These are phyloP conservation scores for Lasius fuliginosus DNA, from an alignment of 2,888 invertebrate species.

Conservation along the genomic window DNA sequence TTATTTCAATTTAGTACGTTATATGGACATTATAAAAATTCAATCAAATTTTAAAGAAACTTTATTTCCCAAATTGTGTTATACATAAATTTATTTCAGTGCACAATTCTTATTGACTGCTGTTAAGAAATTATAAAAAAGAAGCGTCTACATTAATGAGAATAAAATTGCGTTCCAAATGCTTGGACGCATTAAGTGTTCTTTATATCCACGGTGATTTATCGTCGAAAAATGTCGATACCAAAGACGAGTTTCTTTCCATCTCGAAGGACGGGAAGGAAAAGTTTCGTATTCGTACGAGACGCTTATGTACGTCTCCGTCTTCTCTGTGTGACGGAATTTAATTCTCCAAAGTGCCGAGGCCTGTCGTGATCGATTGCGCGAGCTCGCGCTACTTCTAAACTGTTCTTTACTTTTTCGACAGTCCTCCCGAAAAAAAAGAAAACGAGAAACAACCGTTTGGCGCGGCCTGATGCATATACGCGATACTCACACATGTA, in stretches of 20 bases:
- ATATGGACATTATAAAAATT: not conserved
- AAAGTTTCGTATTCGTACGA: constrained; percentile 55
- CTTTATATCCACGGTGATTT: constrained; percentile 52
- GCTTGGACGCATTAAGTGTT: constrained; percentile 40
- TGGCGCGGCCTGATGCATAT: constrained; percentile 16
- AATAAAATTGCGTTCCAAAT: constrained; percentile 39
- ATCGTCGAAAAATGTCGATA: constrained; percentile 53
- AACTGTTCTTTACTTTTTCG: constrained; percentile 41
- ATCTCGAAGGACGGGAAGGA: constrained; percentile 33
- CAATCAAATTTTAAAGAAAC: not conserved
- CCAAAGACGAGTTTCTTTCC: constrained; percentile 51
- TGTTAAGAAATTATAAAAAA: constrained; percentile 11
- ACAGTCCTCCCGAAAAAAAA: constrained; percentile 19
- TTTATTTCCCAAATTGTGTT: not conserved
- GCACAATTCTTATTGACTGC: not conserved
- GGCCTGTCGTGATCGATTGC: constrained; percentile 71
- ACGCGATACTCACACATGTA: constrained; percentile 37
- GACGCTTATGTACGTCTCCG: constrained; percentile 48
- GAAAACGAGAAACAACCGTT: constrained; percentile 3
- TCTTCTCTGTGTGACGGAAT: constrained; percentile 54
- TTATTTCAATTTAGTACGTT: not conserved
- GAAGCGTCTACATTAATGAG: constrained; percentile 35
- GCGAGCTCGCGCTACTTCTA: constrained; percentile 63
- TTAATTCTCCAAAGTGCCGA: constrained; percentile 64
- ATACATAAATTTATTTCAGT: not conserved